Percentiles rank a stretch among this genome's conserved stretches.
Evolutionary conservation across 1,140 invertebrate genomes (phyloP).

Genomic region (Ceratosolen fusciceps): DNA sequence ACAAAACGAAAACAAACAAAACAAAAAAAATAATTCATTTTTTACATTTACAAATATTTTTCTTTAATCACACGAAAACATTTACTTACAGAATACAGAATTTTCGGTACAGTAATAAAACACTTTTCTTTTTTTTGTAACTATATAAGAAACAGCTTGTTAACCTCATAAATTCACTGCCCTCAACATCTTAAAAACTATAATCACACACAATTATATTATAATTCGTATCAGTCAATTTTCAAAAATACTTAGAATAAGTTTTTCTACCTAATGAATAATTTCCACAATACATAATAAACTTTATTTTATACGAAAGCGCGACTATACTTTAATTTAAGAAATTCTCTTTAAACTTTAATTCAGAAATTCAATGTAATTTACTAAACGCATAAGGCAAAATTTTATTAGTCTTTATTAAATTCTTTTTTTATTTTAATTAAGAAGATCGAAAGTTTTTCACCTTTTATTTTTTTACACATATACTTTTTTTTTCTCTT

Average conservation of each 20-base stretch:
- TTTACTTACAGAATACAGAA: conserved; percentile 35
- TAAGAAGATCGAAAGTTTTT: background rate
- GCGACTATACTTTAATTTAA: background rate
- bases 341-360: background rate
- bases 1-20: too few relatives aligned
- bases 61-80: conserved; percentile 40
- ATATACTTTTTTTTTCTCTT: too few relatives aligned
- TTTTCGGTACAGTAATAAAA: conserved; percentile 40
- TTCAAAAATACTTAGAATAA: conserved; percentile 31
- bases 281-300: background rate
- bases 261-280: conserved; percentile 8
- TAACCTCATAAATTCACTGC: conserved; percentile 31
- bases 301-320: background rate
- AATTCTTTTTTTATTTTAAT: background rate
- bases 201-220: conserved; percentile 44
- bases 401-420: background rate
- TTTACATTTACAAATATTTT: conserved; percentile 27
- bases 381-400: background rate
- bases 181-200: conserved; percentile 45
- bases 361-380: background rate
- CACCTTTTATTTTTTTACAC: too few relatives aligned
- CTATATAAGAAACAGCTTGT: conserved; percentile 21
- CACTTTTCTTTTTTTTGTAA: conserved; percentile 41
- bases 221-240: conserved; percentile 51
- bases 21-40: conserved; percentile 26